phyloP scores from a whole-genome alignment of 2,113 vertebrate genomes.

The Lycocorax pyrrhopterus region DNA sequence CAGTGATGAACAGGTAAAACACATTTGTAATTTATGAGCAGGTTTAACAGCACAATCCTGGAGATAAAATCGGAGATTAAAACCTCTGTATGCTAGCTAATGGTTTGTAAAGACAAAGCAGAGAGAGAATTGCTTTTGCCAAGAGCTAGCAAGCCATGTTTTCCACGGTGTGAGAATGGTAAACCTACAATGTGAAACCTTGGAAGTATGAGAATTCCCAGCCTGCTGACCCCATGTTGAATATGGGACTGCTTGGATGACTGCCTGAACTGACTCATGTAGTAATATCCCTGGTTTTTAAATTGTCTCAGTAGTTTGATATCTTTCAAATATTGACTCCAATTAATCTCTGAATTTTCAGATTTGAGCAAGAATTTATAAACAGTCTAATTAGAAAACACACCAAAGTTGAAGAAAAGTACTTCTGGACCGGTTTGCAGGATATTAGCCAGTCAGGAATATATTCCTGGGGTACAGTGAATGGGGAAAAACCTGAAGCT shows the following conservation, averaged over 20 bases:
- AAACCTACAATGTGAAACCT: background rate
- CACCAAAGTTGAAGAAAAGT: conserved; percentile 62
- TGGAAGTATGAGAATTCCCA: background rate
- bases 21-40: background rate
- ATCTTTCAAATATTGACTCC: background rate
- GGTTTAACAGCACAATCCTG: background rate
- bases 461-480: conserved; percentile 80
- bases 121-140: background rate
- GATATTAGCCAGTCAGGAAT: conserved; percentile 79
- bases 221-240: background rate
- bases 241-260: background rate
- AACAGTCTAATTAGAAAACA: conserved; percentile 83
- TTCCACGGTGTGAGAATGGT: background rate
- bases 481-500: conserved; percentile 38
- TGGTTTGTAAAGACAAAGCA: background rate
- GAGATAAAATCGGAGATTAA: background rate
- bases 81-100: background rate
- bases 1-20: conserved; percentile 84
- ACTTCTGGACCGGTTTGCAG: conserved; percentile 90
- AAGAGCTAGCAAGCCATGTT: background rate
- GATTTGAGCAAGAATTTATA: conserved; percentile 95
- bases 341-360: conserved; percentile 55
- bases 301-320: background rate
- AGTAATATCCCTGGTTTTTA: background rate
- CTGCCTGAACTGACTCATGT: background rate